Conservation (phyloP, 2,888 invertebrate species). For the Leuctra nigra region DNA sequence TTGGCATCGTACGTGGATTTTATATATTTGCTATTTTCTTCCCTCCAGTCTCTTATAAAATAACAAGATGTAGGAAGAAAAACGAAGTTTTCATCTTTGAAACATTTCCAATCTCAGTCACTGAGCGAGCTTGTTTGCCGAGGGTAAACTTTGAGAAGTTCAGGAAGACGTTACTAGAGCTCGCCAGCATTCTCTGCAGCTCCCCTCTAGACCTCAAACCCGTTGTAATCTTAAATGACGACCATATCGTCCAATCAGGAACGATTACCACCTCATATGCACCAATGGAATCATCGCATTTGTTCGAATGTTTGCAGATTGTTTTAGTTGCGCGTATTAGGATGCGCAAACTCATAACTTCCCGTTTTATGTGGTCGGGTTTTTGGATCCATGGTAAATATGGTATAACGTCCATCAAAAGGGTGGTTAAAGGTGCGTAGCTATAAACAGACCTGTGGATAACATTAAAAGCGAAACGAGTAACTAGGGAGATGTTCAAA, state of each 20-base stretch:
- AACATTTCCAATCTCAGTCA: not conserved
- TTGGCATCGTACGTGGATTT: no score
- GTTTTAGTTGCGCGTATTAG: constrained; percentile 18
- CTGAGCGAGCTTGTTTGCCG: not conserved
- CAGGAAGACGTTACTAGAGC: not conserved
- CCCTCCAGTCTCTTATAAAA: no score
- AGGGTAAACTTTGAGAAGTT: not conserved
- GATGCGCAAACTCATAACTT: constrained; percentile 10
- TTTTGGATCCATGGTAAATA: no score
- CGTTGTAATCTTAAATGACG: no score
- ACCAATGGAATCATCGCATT: constrained; percentile 14
- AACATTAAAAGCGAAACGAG: constrained; percentile 4
- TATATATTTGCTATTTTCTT: no score
- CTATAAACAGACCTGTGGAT: constrained; percentile 5
- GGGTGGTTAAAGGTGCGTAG: not conserved
- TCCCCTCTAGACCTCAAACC: not conserved
- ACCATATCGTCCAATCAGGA: constrained; percentile 12
- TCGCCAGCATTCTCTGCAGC: not conserved
- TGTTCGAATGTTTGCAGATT: not conserved
- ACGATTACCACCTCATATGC: constrained; percentile 13
- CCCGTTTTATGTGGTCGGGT: no score
- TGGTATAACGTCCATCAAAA: constrained; percentile 1
- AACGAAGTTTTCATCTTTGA: no score
- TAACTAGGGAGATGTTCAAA: constrained; percentile 2
- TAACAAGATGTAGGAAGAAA: no score